phyloP scores from a whole-genome alignment of 2,797 vertebrate genomes.

The Prunella strophiata region DNA sequence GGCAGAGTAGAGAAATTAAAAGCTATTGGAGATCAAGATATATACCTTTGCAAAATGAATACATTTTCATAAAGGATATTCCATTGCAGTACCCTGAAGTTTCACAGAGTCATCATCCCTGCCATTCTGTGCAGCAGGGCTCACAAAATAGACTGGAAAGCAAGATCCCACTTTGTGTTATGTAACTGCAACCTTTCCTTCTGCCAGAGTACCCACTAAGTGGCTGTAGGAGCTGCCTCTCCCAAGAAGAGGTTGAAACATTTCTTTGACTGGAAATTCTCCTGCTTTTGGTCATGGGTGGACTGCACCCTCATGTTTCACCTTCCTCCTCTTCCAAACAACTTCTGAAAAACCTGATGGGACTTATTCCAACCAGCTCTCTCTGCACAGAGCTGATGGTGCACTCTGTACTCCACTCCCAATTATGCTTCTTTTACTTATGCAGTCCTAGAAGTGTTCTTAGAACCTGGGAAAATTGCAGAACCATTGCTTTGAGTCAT shows the following conservation, averaged over 20 bases:
- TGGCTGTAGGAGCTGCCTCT: not conserved
- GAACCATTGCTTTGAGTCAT: not conserved
- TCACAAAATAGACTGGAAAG: not conserved
- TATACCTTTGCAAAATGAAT: not conserved
- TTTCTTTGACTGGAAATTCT: not conserved
- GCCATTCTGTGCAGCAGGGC: not conserved
- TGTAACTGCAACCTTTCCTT: not conserved
- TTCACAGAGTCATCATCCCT: not conserved
- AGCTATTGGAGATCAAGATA: not conserved
- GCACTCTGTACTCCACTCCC: not conserved
- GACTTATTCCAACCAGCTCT: not conserved
- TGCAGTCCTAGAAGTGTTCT: not conserved
- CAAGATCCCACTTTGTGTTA: fast-evolving
- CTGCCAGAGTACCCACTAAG: not conserved
- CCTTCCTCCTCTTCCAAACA: not conserved
- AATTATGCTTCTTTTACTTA: not conserved
- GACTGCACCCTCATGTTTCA: not conserved
- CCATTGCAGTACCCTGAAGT: not conserved
- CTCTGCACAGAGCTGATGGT: not conserved
- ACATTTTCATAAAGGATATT: not conserved
- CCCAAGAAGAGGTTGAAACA: not conserved
- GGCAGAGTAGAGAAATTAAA: not conserved
- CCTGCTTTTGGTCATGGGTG: not conserved
- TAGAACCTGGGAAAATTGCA: not conserved
- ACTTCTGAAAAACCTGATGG: not conserved